Evolutionary conservation across 2,113 vertebrate species (phyloP).

Genomic region (Sinosuthora webbiana): DNA sequence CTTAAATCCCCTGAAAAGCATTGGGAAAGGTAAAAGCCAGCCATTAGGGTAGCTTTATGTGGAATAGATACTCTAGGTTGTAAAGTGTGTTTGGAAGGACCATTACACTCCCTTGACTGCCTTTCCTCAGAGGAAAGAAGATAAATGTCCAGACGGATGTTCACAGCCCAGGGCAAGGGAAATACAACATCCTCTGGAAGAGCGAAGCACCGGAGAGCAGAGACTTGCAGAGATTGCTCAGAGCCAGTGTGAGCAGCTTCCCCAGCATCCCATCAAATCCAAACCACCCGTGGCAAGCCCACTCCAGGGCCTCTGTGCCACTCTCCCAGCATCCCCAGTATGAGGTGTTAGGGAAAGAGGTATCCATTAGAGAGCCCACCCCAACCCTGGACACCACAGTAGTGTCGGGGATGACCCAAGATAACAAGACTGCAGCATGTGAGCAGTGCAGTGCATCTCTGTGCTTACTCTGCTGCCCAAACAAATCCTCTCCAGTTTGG

Average conservation of each 20-base stretch:
- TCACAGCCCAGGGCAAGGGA: conserved; percentile 8
- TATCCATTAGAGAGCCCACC: not conserved
- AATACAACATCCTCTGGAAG: not conserved
- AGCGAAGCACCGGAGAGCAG: not conserved
- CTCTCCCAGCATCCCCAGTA: not conserved
- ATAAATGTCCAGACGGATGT: not conserved
- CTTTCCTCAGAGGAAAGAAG: not conserved
- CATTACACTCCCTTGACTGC: not conserved
- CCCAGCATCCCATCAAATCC: not conserved
- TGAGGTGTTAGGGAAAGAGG: not conserved
- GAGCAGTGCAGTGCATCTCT: not conserved
- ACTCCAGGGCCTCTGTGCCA: not conserved
- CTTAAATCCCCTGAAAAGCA: not conserved
- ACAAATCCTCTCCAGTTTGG: not conserved
- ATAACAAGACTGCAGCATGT: not conserved
- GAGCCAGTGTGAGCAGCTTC: rapidly evolving
- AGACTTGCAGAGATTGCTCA: rapidly evolving
- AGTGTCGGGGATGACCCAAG: not conserved
- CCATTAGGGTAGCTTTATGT: not conserved
- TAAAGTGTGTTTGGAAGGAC: not conserved
- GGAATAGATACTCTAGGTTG: not conserved
- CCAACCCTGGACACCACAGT: not conserved
- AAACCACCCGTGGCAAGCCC: not conserved
- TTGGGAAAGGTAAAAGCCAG: not conserved
- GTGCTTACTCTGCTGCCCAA: not conserved